Conservation (phyloP, 1,140 invertebrate genomes). For the Philaenus spumarius region DNA sequence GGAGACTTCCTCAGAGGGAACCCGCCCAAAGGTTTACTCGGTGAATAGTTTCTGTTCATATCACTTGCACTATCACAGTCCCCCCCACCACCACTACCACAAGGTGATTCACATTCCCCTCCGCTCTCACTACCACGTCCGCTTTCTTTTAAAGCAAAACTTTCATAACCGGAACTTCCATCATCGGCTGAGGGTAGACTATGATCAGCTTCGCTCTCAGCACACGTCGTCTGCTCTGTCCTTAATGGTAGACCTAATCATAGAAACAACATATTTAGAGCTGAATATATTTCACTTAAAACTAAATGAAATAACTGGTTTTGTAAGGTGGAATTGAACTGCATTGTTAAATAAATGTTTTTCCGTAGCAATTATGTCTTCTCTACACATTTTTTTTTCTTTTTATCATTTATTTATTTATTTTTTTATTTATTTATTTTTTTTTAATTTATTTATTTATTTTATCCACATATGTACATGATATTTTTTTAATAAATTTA, state of each 20-base stretch:
- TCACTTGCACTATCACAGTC: neutral
- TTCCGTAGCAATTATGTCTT: too few species aligned
- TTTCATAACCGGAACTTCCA: constrained; percentile 79
- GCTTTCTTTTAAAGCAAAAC: constrained; percentile 56
- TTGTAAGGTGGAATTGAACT: too few species aligned
- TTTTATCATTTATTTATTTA: too few species aligned
- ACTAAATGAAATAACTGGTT: too few species aligned
- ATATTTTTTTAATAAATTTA: too few species aligned
- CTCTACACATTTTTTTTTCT: too few species aligned
- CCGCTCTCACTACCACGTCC: constrained; percentile 21
- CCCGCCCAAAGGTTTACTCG: neutral
- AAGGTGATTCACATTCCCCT: constrained; percentile 21
- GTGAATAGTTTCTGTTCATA: constrained; percentile 10
- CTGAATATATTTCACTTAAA: too few species aligned
- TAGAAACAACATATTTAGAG: too few species aligned
- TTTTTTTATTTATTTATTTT: too few species aligned
- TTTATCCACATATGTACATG: too few species aligned
- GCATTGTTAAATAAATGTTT: too few species aligned
- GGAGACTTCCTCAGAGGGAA: neutral
- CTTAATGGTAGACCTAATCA: constrained; percentile 7
- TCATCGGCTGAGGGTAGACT: constrained; percentile 67
- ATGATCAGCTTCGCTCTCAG: constrained; percentile 31
- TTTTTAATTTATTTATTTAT: too few species aligned
- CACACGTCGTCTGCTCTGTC: neutral
- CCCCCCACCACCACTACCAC: constrained; percentile 4